These are phyloP conservation scores for Paedocypris sp. DNA, from an alignment of 2,113 vertebrate species.

Conservation along the genomic window DNA sequence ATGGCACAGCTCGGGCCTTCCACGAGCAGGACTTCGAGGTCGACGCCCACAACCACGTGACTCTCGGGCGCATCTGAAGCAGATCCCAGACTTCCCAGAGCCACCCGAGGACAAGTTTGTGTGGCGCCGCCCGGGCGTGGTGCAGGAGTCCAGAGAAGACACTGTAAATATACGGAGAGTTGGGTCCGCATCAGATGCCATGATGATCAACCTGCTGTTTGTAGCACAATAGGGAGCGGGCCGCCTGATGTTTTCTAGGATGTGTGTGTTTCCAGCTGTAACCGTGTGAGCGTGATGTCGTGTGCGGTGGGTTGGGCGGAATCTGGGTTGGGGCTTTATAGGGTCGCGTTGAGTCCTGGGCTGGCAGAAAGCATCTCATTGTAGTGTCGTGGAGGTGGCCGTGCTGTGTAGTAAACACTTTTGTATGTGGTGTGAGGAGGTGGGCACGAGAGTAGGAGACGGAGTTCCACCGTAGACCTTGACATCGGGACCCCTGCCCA, in stretches of 20 bases:
- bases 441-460: no score
- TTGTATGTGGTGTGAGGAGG: conserved; percentile 47
- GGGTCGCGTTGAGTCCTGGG: conserved; percentile 40
- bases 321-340: conserved; percentile 26
- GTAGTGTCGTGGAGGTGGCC: conserved; percentile 55
- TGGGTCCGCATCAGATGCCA: conserved; percentile 2
- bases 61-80: no score
- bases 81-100: no score
- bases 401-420: conserved; percentile 56
- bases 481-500: conserved; percentile 33
- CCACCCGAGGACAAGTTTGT: no score
- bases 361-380: conserved; percentile 49
- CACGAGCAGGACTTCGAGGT: conserved; percentile 17
- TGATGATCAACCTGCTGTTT: conserved; percentile 30
- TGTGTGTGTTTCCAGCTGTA: conserved; percentile 15
- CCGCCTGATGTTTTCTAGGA: conserved; percentile 18
- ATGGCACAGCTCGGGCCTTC: conserved; percentile 33
- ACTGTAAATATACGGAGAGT: conserved; percentile 31
- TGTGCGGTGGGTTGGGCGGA: conserved; percentile 13
- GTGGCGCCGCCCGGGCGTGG: no score
- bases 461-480: conserved; percentile 43
- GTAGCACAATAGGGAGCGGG: conserved; percentile 35
- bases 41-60: no score
- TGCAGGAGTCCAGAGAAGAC: conserved; percentile 9
- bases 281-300: conserved; percentile 14